These are phyloP conservation scores for Turritopsis rubra DNA, from an alignment of 30 jellyfish, hydroid and myxozoan species.

Conservation along the genomic window DNA sequence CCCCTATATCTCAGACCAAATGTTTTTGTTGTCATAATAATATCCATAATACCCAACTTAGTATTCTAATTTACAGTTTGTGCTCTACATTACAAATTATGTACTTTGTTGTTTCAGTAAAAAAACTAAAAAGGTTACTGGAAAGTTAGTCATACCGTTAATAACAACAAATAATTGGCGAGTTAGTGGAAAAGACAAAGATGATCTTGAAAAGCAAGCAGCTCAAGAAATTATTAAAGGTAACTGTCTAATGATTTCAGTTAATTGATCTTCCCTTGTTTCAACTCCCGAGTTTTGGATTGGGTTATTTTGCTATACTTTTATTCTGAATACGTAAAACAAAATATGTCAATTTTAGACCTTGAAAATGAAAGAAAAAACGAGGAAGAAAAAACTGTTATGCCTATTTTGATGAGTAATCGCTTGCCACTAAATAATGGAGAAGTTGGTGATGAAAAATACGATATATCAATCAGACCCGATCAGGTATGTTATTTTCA, in stretches of 20 bases:
- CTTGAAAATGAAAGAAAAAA: slow-evolving; percentile 31
- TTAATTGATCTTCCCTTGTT: neutral
- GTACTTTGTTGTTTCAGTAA: too few relatives aligned
- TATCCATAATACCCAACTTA: too few relatives aligned
- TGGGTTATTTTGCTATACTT: too few relatives aligned
- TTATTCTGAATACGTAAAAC: too few relatives aligned
- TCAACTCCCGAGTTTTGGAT: neutral
- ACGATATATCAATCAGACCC: slow-evolving; percentile 70
- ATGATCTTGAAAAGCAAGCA: slow-evolving; percentile 60
- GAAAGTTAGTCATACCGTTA: slow-evolving; percentile 71
- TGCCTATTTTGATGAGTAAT: slow-evolving; percentile 72
- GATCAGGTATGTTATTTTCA: slow-evolving; percentile 40
- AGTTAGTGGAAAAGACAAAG: slow-evolving; percentile 14
- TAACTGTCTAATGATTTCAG: neutral
- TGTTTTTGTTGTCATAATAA: too few relatives aligned
- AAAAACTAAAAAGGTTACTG: slow-evolving; percentile 45
- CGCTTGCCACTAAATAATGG: slow-evolving; percentile 47
- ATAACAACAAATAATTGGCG: slow-evolving; percentile 41
- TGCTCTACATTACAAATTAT: too few relatives aligned
- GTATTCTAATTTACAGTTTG: too few relatives aligned
- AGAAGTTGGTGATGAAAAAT: slow-evolving; percentile 40
- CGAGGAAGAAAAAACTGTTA: slow-evolving; percentile 31
- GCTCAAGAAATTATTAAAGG: slow-evolving; percentile 71
- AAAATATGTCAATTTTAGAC: neutral
- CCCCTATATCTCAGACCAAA: too few relatives aligned